Evolutionary conservation across 2,888 invertebrate genomes (phyloP).

Genomic region (Parasteatoda lunata): DNA sequence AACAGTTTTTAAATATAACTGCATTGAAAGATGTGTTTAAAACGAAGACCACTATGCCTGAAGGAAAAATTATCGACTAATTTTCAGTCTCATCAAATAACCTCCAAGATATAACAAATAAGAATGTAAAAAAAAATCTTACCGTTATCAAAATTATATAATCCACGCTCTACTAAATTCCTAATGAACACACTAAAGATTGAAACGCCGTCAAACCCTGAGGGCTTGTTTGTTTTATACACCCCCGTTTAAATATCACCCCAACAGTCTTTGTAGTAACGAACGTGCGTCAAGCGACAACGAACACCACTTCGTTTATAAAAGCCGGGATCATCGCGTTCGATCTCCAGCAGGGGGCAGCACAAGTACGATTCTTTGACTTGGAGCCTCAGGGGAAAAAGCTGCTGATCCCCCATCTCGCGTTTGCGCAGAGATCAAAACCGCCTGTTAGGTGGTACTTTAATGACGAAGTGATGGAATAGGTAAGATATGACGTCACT

Average conservation of each 20-base stretch:
- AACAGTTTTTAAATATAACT: no score
- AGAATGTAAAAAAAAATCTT: neutral
- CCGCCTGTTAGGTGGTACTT: conserved; percentile 7
- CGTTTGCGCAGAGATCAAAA: conserved; percentile 13
- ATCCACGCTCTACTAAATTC: neutral
- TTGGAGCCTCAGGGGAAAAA: neutral
- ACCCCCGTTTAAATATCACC: neutral
- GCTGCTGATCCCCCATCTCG: neutral
- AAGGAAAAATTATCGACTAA: neutral
- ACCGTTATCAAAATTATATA: neutral
- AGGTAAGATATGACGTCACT: conserved; percentile 22
- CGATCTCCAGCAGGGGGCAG: conserved; percentile 4
- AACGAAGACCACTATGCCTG: no score
- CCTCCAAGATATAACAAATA: neutral
- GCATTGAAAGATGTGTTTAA: no score
- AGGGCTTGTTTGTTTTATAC: conserved; percentile 5
- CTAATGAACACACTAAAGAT: neutral
- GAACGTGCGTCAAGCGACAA: conserved; percentile 29
- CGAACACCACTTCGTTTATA: conserved; percentile 37
- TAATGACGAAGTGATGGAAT: conserved; percentile 18
- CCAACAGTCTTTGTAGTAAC: neutral
- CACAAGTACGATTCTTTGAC: neutral
- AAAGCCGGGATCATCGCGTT: conserved; percentile 2
- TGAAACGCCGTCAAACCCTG: neutral
- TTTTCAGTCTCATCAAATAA: neutral